phyloP scores from a whole-genome alignment of 1,140 invertebrate genomes.

The Drosophila auraria region DNA sequence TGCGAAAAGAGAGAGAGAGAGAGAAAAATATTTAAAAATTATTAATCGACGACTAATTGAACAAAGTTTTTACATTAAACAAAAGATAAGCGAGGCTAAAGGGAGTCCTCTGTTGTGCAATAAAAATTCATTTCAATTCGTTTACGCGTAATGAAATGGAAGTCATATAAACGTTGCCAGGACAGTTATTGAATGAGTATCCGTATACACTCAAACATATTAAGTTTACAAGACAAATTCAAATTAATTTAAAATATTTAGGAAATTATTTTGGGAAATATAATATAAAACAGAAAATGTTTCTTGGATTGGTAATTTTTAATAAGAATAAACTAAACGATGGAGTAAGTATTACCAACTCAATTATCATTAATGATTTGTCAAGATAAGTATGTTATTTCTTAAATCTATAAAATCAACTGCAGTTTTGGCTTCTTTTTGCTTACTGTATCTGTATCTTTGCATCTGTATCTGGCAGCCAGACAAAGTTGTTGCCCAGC shows the following conservation, averaged over 20 bases:
- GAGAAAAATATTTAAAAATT: conserved; percentile 59
- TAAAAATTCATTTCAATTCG: conserved; percentile 84
- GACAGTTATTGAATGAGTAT: conserved; percentile 64
- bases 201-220: not conserved
- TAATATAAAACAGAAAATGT: no score
- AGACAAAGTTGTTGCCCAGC: conserved; percentile 78
- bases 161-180: conserved; percentile 71
- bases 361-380: no score
- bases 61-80: conserved; percentile 82
- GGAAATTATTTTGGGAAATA: no score
- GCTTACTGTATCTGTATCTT: conserved; percentile 39
- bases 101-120: conserved; percentile 66
- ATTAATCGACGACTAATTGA: conserved; percentile 78
- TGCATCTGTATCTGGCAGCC: conserved; percentile 50
- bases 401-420: not conserved
- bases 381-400: not conserved
- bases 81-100: conserved; percentile 59
- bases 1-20: conserved; percentile 38
- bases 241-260: no score
- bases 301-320: no score
- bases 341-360: no score
- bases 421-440: not conserved
- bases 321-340: no score
- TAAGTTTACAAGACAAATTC: no score
- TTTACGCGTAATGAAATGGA: conserved; percentile 83